phyloP scores from a whole-genome alignment of 23 tunicate species.

The Pegea sp. region DNA sequence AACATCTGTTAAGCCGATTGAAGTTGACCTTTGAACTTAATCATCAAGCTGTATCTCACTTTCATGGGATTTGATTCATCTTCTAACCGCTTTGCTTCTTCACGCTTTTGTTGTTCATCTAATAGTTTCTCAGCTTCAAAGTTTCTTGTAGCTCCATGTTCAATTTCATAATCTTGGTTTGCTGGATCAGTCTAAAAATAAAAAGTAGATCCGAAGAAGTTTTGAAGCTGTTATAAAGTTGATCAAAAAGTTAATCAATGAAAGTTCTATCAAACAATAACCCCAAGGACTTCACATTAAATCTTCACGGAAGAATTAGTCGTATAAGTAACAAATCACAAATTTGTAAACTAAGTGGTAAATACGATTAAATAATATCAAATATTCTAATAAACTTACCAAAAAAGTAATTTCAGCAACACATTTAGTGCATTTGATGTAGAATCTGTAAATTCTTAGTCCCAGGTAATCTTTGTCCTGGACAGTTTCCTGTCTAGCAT shows the following conservation, averaged over 20 bases:
- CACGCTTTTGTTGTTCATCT: conserved; percentile 59
- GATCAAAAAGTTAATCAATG: too few relatives aligned
- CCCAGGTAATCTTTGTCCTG: conserved; percentile 84
- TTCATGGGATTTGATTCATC: conserved; percentile 96
- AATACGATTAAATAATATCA: background rate
- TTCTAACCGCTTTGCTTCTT: conserved; percentile 54
- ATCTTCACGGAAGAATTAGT: background rate
- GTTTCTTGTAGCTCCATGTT: conserved; percentile 97
- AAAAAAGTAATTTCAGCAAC: conserved; percentile 88
- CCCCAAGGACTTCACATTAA: background rate
- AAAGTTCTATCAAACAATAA: too few relatives aligned
- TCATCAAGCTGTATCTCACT: conserved; percentile 4
- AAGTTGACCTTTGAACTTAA: background rate
- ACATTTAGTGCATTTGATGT: conserved; percentile 97
- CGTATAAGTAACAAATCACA: background rate
- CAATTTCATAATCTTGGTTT: conserved; percentile 78
- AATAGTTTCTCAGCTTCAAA: conserved; percentile 94
- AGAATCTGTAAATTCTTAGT: conserved; percentile 76
- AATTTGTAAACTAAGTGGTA: background rate
- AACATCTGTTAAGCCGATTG: conserved; percentile 27
- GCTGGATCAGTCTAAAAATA: conserved; percentile 61
- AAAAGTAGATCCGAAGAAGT: background rate
- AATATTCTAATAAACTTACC: too few relatives aligned
- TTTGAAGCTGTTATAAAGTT: background rate
- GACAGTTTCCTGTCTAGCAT: conserved; percentile 95